phyloP scores from a whole-genome alignment of 2,888 invertebrate genomes.

The Tuta absoluta region DNA sequence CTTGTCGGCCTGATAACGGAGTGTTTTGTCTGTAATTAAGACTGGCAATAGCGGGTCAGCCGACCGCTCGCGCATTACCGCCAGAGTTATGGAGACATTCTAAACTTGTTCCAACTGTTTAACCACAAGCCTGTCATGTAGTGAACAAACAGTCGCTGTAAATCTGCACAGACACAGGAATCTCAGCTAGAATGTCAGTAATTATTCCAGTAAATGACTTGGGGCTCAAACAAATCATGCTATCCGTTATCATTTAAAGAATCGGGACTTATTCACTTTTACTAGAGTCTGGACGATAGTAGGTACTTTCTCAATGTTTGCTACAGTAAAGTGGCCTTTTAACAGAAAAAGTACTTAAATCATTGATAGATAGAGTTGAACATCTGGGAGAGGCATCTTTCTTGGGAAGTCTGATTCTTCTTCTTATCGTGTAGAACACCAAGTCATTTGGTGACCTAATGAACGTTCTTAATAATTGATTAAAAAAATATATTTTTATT shows the following conservation, averaged over 20 bases:
- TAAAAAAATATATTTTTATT: too few species aligned
- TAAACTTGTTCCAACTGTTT: conserved; percentile 61
- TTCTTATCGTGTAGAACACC: too few species aligned
- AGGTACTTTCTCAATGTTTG: not conserved
- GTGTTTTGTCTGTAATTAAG: conserved; percentile 78
- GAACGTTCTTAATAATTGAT: too few species aligned
- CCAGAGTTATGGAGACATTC: conserved; percentile 69
- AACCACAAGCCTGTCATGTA: conserved; percentile 62
- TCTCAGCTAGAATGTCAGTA: conserved; percentile 50
- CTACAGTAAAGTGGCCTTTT: too few species aligned
- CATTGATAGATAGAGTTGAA: too few species aligned
- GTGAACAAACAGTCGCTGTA: conserved; percentile 55
- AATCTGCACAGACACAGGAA: conserved; percentile 55
- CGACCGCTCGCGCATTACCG: conserved; percentile 57
- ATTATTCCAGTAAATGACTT: not conserved
- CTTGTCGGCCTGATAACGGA: conserved; percentile 68
- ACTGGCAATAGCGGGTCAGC: conserved; percentile 63
- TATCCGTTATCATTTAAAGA: not conserved
- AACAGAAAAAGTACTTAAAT: too few species aligned
- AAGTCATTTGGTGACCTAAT: too few species aligned
- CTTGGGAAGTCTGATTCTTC: too few species aligned
- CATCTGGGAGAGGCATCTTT: not conserved
- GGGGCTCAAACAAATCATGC: not conserved
- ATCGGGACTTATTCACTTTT: not conserved
- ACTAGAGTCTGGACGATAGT: not conserved